A percentile compares a stretch with the other conserved stretches of the same genome.
Conservation (phyloP, 1,140 invertebrate genomes). For the Drosophila sucinea region DNA sequence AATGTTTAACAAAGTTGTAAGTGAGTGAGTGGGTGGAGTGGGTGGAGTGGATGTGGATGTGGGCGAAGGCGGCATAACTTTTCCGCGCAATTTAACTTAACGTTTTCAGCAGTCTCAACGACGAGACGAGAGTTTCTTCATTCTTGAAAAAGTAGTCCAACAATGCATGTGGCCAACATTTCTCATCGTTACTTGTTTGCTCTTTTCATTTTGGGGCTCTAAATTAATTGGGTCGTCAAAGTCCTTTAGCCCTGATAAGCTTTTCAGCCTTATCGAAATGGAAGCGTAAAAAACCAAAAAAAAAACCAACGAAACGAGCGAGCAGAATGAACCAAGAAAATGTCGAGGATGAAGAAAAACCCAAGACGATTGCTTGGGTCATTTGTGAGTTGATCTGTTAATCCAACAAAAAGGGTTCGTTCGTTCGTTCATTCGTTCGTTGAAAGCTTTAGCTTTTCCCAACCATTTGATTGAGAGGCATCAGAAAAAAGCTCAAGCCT, state of each 20-base stretch:
- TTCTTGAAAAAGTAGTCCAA: constrained; percentile 38
- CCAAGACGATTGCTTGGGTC: constrained; percentile 55
- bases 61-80: constrained; percentile 58
- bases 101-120: constrained; percentile 32
- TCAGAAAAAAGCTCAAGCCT: constrained; percentile 30
- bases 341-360: constrained; percentile 29
- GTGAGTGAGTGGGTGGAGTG: neutral
- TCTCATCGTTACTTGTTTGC: constrained; percentile 14
- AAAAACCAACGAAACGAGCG: neutral
- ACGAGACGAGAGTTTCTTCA: constrained; percentile 32
- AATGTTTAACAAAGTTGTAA: constrained; percentile 55
- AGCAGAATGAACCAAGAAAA: constrained; percentile 5
- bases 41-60: neutral
- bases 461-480: constrained; percentile 52
- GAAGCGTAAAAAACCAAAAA: constrained; percentile 5
- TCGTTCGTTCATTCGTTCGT: constrained; percentile 25
- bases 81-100: constrained; percentile 75
- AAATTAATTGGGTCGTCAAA: constrained; percentile 77
- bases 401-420: constrained; percentile 61
- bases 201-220: constrained; percentile 35
- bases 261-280: constrained; percentile 59
- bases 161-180: constrained; percentile 55
- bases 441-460: constrained; percentile 39
- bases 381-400: constrained; percentile 72
- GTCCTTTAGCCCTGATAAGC: constrained; percentile 63